A percentile compares a stretch with the other conserved stretches of the same genome.
phyloP scores from a whole-genome alignment of 2,888 invertebrate species.

The Synanthedon vespiformis region DNA sequence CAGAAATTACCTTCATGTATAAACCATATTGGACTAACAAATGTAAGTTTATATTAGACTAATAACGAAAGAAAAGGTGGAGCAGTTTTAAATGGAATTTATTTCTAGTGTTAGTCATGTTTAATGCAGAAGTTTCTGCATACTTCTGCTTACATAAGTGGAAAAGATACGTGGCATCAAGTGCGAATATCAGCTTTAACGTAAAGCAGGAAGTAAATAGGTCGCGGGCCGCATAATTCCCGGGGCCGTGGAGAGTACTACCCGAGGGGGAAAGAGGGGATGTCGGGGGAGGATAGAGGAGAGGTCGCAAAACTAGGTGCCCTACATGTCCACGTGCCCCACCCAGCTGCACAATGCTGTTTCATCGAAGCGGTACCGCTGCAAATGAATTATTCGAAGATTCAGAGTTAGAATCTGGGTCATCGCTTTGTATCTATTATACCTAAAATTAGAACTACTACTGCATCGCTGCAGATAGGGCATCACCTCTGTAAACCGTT shows the following conservation, averaged over 20 bases:
- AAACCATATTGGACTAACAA: no score
- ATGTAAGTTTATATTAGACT: no score
- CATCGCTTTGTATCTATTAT: slow-evolving; percentile 2
- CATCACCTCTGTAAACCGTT: no score
- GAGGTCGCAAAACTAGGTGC: slow-evolving; percentile 37
- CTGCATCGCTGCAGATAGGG: background rate
- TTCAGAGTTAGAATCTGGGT: slow-evolving; percentile 6
- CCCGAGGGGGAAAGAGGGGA: slow-evolving; percentile 3
- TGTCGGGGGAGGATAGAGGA: slow-evolving; percentile 5
- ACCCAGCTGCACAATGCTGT: slow-evolving; percentile 11
- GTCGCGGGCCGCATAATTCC: slow-evolving; percentile 22
- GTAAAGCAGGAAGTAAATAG: slow-evolving; percentile 47
- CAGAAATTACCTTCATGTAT: no score
- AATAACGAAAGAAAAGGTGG: no score
- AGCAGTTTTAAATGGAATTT: no score
- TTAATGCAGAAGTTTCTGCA: no score
- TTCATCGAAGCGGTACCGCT: slow-evolving; percentile 21
- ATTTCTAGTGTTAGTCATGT: no score
- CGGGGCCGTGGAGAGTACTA: slow-evolving; percentile 9
- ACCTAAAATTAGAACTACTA: slow-evolving; percentile 1
- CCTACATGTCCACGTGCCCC: slow-evolving; percentile 26
- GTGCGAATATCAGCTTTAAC: slow-evolving; percentile 21
- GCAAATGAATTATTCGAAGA: slow-evolving; percentile 30
- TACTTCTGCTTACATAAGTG: slow-evolving; percentile 6
- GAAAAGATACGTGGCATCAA: slow-evolving; percentile 13